Evolutionary conservation across 2,797 vertebrate genomes (phyloP).

Genomic region (Smutsia gigantea): DNA sequence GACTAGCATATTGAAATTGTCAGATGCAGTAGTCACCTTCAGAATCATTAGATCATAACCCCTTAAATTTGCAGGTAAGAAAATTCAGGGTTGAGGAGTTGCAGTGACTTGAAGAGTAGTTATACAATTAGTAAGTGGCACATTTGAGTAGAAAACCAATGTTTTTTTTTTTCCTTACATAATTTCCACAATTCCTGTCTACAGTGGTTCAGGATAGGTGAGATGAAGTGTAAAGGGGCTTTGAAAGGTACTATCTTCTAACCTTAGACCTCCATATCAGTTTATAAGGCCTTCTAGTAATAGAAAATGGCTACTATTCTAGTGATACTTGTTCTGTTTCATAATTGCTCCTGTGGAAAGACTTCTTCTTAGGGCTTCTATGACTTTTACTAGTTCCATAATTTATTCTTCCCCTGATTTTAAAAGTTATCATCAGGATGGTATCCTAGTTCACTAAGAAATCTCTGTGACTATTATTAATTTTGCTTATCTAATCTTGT

Average conservation of each 20-base stretch:
- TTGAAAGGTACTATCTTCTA: not conserved
- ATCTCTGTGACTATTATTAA: not conserved
- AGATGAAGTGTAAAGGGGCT: not conserved
- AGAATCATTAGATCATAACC: not conserved
- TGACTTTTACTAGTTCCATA: not conserved
- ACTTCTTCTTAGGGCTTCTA: not conserved
- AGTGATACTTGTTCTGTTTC: not conserved
- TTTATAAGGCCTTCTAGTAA: not conserved
- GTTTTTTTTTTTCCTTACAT: not conserved
- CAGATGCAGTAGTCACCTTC: not conserved
- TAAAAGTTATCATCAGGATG: not conserved
- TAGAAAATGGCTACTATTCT: not conserved
- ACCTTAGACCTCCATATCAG: not conserved
- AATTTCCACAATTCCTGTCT: not conserved
- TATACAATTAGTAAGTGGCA: not conserved
- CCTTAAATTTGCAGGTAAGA: not conserved
- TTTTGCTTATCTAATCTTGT: not conserved
- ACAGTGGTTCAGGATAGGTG: not conserved
- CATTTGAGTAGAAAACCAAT: not conserved
- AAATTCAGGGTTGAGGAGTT: not conserved
- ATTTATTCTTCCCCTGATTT: not conserved
- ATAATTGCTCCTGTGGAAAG: not conserved
- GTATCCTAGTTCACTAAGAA: not conserved
- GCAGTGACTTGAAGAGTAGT: not conserved
- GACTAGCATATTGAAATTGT: not conserved